phyloP scores from a whole-genome alignment of 2,797 vertebrate species.

The Pristis pectinata region DNA sequence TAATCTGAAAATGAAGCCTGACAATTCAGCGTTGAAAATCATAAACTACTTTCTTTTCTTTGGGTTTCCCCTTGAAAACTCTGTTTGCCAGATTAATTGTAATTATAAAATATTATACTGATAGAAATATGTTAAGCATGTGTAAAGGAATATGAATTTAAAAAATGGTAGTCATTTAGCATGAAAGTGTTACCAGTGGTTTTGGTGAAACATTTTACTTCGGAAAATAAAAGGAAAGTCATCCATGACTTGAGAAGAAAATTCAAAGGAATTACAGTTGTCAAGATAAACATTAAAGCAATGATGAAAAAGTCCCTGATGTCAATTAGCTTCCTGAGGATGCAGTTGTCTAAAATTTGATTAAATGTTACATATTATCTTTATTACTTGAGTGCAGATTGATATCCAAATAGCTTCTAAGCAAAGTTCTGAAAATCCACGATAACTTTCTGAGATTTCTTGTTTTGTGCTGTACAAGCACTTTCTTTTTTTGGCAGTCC shows the following conservation, averaged over 20 bases:
- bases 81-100: no score
- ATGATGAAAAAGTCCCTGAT: neutral
- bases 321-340: neutral
- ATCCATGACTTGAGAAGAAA: neutral
- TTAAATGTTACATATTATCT: neutral
- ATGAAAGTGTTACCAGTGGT: neutral
- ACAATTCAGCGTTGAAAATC: no score
- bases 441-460: neutral
- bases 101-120: neutral
- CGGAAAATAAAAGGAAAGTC: no score
- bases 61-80: no score
- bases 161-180: neutral
- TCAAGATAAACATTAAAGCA: neutral
- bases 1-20: no score
- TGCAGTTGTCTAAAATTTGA: neutral
- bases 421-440: neutral
- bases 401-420: neutral
- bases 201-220: neutral
- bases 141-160: neutral
- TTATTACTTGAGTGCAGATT: neutral
- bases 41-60: no score
- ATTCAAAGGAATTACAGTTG: neutral
- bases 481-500: no score
- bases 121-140: neutral
- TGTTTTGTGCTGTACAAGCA: neutral